Conservation (phyloP, 2,888 invertebrate species). For the Strigamia transsilvanica region DNA sequence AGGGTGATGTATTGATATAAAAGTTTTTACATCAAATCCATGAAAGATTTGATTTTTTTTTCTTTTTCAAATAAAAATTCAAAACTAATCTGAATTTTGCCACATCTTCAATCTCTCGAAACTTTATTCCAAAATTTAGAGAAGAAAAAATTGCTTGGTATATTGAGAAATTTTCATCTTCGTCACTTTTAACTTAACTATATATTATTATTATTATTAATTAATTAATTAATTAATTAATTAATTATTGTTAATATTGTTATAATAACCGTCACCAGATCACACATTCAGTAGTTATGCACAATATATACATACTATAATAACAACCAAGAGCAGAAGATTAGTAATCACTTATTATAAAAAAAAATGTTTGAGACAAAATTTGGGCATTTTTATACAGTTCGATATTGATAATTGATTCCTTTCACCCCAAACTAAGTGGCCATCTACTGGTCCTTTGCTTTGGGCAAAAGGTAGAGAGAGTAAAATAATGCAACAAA, state of each 20-base stretch:
- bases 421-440: conserved; percentile 10
- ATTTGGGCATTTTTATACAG: conserved; percentile 24
- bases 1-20: conserved; percentile 30
- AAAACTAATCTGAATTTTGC: conserved; percentile 20
- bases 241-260: not conserved
- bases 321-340: conserved; percentile 51
- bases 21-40: conserved; percentile 13
- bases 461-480: conserved; percentile 11
- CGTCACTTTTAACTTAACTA: conserved; percentile 16
- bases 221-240: not conserved
- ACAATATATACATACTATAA: conserved; percentile 53
- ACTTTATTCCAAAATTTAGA: conserved; percentile 13
- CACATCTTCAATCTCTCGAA: conserved; percentile 15
- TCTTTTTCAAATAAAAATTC: not conserved
- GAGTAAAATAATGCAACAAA: conserved; percentile 26
- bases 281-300: conserved; percentile 50
- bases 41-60: conserved; percentile 16
- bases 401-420: conserved; percentile 1
- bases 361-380: conserved; percentile 16
- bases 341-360: conserved; percentile 25
- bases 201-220: conserved; percentile 23
- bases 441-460: conserved; percentile 18
- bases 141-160: conserved; percentile 28
- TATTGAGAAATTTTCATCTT: conserved; percentile 18
- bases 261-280: conserved; percentile 51